Evolutionary conservation across 1,140 invertebrate species (phyloP).

Genomic region (Plodia interpunctella): DNA sequence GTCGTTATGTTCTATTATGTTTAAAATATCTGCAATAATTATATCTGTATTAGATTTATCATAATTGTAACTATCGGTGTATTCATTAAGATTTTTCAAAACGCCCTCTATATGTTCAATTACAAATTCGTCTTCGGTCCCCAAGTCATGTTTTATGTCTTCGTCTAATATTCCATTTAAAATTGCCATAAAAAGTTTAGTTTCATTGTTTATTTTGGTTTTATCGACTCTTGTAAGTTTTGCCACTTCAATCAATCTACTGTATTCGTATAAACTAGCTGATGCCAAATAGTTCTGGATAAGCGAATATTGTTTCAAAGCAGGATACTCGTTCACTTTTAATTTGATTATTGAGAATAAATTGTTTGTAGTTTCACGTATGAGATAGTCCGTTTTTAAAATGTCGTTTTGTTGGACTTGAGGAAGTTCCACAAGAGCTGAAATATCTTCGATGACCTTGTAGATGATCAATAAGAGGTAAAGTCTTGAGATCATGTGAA

Average conservation of each 20-base stretch:
- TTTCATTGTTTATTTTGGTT: constrained; percentile 27
- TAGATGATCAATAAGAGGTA: background rate
- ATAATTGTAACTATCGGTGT: constrained; percentile 28
- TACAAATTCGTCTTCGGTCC: constrained; percentile 20
- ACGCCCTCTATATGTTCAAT: constrained; percentile 34
- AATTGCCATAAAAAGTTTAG: constrained; percentile 29
- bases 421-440: constrained; percentile 15
- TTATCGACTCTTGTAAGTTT: constrained; percentile 37
- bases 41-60: constrained; percentile 18
- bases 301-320: constrained; percentile 31
- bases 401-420: constrained; percentile 16
- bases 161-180: constrained; percentile 47
- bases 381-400: constrained; percentile 10
- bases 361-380: constrained; percentile 16
- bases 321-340: constrained; percentile 24
- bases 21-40: constrained; percentile 30
- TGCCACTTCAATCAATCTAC: constrained; percentile 34
- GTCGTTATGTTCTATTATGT: constrained; percentile 24
- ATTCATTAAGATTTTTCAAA: constrained; percentile 30
- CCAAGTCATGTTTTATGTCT: constrained; percentile 19
- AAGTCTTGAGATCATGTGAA: background rate
- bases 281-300: constrained; percentile 43
- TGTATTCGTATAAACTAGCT: constrained; percentile 34
- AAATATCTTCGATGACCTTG: background rate
- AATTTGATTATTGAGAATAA: constrained; percentile 31